A percentile compares a stretch with the other conserved stretches of the same genome.
phyloP scores from a whole-genome alignment of 2,888 invertebrate genomes.

The Drosophila seclusa region DNA sequence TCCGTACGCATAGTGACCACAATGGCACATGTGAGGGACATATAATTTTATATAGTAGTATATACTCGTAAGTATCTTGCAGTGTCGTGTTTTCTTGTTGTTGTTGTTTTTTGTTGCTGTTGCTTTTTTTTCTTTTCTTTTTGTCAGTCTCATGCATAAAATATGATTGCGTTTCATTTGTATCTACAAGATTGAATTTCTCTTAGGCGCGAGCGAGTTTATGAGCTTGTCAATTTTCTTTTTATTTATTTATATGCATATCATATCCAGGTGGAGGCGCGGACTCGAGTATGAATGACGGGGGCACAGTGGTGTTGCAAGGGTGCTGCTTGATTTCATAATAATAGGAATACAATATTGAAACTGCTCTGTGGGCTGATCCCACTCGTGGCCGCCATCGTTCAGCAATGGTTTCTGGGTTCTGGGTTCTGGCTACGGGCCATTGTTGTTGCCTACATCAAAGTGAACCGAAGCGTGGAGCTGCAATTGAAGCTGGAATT shows the following conservation, averaged over 20 bases:
- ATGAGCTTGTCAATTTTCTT: conserved; percentile 76
- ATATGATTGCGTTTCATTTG: conserved; percentile 80
- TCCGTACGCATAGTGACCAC: conserved; percentile 14
- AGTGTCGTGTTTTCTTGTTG: conserved; percentile 14
- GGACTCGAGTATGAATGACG: not conserved
- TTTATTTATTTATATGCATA: conserved; percentile 79
- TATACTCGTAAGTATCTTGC: conserved; percentile 41
- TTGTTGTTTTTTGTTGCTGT: conserved; percentile 18
- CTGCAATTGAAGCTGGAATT: conserved; percentile 57
- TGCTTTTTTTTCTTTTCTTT: conserved; percentile 16
- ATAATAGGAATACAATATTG: conserved; percentile 61
- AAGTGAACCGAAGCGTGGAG: conserved; percentile 69
- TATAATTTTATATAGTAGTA: conserved; percentile 34
- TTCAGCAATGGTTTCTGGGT: conserved; percentile 5
- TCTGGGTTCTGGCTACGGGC: conserved; percentile 25
- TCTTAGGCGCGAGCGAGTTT: conserved; percentile 76
- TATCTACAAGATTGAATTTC: conserved; percentile 78
- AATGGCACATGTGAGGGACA: conserved; percentile 52
- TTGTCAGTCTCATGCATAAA: conserved; percentile 72
- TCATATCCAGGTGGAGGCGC: conserved; percentile 38
- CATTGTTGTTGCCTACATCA: conserved; percentile 66
- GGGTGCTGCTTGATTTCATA: conserved; percentile 68
- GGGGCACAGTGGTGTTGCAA: not conserved
- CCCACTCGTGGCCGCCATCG: conserved; percentile 51
- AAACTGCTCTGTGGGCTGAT: conserved; percentile 54